phyloP scores from a whole-genome alignment of 2,888 invertebrate genomes.

The Cistogaster globosa region DNA sequence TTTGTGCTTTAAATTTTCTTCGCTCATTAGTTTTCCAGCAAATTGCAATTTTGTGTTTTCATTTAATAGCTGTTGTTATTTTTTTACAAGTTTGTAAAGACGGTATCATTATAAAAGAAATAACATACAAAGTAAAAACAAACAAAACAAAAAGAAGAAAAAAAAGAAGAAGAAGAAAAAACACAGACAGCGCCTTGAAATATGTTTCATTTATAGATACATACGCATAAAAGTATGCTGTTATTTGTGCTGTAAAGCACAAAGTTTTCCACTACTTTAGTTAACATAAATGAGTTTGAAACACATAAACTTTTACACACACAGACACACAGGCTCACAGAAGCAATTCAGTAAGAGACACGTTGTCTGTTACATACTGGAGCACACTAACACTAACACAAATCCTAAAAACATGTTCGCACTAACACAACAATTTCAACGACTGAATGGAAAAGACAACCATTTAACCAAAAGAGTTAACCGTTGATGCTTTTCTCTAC shows the following conservation, averaged over 20 bases:
- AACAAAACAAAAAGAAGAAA: no score
- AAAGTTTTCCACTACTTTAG: background rate
- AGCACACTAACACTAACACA: background rate
- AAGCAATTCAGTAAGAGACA: background rate
- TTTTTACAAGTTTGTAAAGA: background rate
- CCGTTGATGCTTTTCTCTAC: background rate
- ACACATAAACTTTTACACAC: background rate
- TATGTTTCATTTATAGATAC: slow-evolving; percentile 29
- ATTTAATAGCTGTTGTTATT: background rate
- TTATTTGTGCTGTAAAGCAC: slow-evolving; percentile 1
- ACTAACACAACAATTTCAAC: slow-evolving; percentile 28
- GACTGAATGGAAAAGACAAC: slow-evolving; percentile 14
- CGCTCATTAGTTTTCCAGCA: slow-evolving; percentile 6
- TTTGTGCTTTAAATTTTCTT: background rate
- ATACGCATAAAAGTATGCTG: slow-evolving; percentile 22
- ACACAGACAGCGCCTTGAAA: slow-evolving; percentile 32
- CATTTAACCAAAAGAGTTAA: slow-evolving; percentile 27
- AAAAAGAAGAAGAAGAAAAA: background rate
- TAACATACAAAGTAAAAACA: background rate
- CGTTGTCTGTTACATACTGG: background rate
- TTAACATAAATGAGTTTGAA: background rate
- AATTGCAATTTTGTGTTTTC: slow-evolving; percentile 30
- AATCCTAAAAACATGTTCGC: background rate
- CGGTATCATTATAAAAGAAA: slow-evolving; percentile 23
- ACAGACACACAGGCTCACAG: background rate